These are phyloP conservation scores for Tarsius wallacei DNA, from an alignment of 2,797 vertebrate genomes.

Conservation along the genomic window DNA sequence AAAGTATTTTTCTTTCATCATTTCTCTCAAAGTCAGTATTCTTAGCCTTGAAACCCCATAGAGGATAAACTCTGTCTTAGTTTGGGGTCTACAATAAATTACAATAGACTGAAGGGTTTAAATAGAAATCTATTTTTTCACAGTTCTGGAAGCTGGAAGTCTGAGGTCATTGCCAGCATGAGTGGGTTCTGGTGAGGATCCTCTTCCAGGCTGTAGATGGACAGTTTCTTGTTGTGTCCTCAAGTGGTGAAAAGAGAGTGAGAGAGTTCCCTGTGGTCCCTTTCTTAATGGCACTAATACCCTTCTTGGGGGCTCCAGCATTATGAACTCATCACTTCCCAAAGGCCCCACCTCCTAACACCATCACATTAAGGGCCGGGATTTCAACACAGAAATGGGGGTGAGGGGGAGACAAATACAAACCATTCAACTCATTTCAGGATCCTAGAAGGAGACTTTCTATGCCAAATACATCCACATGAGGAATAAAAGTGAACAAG, in stretches of 20 bases:
- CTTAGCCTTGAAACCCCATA: background rate
- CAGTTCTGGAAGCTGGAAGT: background rate
- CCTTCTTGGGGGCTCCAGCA: rapidly evolving
- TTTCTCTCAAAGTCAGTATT: slow-evolving; percentile 14
- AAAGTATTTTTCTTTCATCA: background rate
- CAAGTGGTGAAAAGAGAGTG: background rate
- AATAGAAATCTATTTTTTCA: background rate
- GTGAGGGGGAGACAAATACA: too few species aligned
- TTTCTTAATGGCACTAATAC: background rate
- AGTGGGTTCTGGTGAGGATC: background rate
- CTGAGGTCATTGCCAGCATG: background rate
- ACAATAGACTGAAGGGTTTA: background rate
- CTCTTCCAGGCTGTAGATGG: background rate
- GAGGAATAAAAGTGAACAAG: background rate
- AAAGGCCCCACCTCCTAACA: background rate
- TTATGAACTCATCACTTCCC: background rate
- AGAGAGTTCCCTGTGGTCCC: background rate
- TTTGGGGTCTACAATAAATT: background rate
- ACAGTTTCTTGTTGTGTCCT: background rate
- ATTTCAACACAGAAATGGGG: background rate
- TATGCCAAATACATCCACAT: background rate
- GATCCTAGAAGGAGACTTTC: background rate
- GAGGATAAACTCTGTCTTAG: background rate
- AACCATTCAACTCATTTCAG: background rate
- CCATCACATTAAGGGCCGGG: rapidly evolving